These are phyloP conservation scores for Hiodon tergisus DNA, from an alignment of 2,113 vertebrate genomes.

Conservation along the genomic window DNA sequence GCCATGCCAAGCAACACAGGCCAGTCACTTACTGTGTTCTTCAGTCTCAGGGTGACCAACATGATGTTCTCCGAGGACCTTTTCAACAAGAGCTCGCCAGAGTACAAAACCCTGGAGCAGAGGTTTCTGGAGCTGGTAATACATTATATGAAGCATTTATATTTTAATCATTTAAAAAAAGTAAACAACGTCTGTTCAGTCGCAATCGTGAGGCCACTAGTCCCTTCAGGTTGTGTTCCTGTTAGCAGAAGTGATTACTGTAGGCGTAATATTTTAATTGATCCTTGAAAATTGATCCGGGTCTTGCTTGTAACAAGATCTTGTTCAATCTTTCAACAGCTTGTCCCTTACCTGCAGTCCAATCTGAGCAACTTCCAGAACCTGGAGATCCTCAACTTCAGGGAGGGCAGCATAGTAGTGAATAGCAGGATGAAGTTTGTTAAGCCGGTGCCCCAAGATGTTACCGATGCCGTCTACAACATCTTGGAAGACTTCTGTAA, in stretches of 20 bases:
- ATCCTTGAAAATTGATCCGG: too few relatives aligned
- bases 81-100: constrained; percentile 90
- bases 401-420: constrained; percentile 93
- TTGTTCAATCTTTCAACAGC: constrained; percentile 49
- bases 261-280: too few relatives aligned
- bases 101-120: constrained; percentile 87
- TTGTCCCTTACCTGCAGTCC: constrained; percentile 89
- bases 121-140: constrained; percentile 86
- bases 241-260: too few relatives aligned
- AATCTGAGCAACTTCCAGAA: constrained; percentile 88
- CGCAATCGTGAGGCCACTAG: too few relatives aligned
- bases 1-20: constrained; percentile 48
- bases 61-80: constrained; percentile 90
- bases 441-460: constrained; percentile 72
- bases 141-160: constrained; percentile 17
- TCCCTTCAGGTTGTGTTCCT: too few relatives aligned
- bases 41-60: constrained; percentile 92
- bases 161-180: not conserved
- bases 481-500: constrained; percentile 92
- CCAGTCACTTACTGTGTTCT: constrained; percentile 82
- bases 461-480: constrained; percentile 79
- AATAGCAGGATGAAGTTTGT: constrained; percentile 90
- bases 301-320: not conserved
- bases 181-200: too few relatives aligned
- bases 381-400: constrained; percentile 92